Conservation (phyloP, 2,888 invertebrate genomes). For the Ormyrus thymus region DNA sequence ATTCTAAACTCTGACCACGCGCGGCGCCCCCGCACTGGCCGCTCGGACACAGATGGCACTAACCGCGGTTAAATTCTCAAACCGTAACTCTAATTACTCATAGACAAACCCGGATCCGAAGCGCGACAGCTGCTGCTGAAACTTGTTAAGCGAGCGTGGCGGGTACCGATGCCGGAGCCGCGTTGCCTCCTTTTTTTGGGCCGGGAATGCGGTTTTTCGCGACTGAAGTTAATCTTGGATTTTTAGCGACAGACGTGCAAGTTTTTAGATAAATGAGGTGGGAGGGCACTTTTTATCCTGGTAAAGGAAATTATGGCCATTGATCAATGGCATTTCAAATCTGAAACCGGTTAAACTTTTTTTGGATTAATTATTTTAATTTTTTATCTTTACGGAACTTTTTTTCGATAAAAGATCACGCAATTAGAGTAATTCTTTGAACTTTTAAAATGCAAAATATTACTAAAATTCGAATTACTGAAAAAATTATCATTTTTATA, state of each 20-base stretch:
- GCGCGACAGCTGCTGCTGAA: conserved; percentile 73
- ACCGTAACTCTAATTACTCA: conserved; percentile 75
- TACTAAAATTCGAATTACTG: too few relatives aligned
- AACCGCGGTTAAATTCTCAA: conserved; percentile 75
- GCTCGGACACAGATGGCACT: conserved; percentile 74
- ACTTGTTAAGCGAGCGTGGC: conserved; percentile 68
- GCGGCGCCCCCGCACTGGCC: conserved; percentile 52
- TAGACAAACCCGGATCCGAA: conserved; percentile 70
- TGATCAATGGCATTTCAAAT: too few relatives aligned
- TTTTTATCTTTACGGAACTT: too few relatives aligned
- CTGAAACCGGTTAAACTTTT: too few relatives aligned
- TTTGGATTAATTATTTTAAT: too few relatives aligned
- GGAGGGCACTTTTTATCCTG: too few relatives aligned
- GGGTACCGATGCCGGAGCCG: conserved; percentile 1
- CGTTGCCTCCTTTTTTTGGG: background rate
- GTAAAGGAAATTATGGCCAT: too few relatives aligned
- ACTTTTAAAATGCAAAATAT: too few relatives aligned
- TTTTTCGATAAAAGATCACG: too few relatives aligned
- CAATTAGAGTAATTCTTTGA: too few relatives aligned
- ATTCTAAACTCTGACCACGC: conserved; percentile 75
- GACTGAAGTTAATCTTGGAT: background rate
- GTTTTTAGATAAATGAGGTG: too few relatives aligned
- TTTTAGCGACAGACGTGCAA: background rate
- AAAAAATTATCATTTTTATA: too few relatives aligned
- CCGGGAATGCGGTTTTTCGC: background rate